Base-by-base conservation (phyloP, 2,888 invertebrate genomes). In the Patella pellucida region DNA sequence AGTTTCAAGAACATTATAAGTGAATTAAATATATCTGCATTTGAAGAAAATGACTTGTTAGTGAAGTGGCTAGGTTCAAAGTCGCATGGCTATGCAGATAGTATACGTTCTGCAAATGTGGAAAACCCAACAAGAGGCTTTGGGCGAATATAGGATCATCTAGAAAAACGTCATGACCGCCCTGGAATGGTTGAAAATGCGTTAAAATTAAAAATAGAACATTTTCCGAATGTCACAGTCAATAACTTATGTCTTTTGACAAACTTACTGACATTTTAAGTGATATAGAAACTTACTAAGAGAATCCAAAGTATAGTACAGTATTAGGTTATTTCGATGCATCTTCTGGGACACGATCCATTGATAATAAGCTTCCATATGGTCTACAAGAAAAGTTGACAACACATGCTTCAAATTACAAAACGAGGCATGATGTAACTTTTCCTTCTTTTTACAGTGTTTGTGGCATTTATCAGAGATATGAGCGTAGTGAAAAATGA, bases 401-500 rank as follows among this genome's bases (percentile, higher is more conserved):
- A 2, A 70, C 12, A n/a, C 71, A 70, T n/a, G 82, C 82, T 3
- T 19, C 68, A 1, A 73, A 70, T 0, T 82, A 81, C 52, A 84
- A 82, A 70, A 67, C 54, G n/a, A 68, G 54, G 5, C 54, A 81
- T 50, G 14, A n/a, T 16, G 79, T 80, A 14, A 1, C 75, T 5
- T 83, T 74, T 74, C 82, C 80, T n/a, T 81, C 82, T n/a, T 27
- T 19, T 83, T 82, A n/a, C 68, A 5, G 67, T 78, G 1, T 80
- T 82, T 62, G 75, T 73, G 1, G 51, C 73, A 16, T 84, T 82
- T 52, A 76, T 83, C 5, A 52, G 69, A 23, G 78, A 79, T 0
- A 67, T 76, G 16, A 76, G 78, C 52, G 71, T 19, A 12, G 75
- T 78, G 1, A 68, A 72, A 54, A 81, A 81, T 50, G 79, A 82